Evolutionary conservation across 2,113 vertebrate genomes (phyloP).

Genomic region (Bettongia penicillata): DNA sequence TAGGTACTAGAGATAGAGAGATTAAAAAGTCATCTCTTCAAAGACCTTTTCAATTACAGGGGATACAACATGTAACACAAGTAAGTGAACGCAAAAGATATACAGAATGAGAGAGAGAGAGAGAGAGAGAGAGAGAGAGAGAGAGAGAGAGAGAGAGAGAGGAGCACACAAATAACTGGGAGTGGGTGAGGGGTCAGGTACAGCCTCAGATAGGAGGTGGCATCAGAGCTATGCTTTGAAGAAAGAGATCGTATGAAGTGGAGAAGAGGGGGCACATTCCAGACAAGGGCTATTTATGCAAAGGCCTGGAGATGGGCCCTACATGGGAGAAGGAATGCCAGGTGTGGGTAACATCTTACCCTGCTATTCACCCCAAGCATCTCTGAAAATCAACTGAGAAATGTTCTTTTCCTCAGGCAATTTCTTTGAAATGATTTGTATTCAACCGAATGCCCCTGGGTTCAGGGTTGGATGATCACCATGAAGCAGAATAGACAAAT

Average conservation of each 20-base stretch:
- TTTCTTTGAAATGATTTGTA: not conserved
- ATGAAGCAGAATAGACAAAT: not conserved
- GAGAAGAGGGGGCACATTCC: not conserved
- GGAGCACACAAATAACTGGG: not conserved
- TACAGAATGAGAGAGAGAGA: too few species aligned
- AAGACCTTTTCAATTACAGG: not conserved
- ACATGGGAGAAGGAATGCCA: not conserved
- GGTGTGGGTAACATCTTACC: not conserved
- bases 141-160: not conserved
- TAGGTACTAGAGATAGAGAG: not conserved
- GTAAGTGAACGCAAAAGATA: not conserved
- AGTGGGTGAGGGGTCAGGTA: not conserved
- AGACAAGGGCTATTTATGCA: not conserved
- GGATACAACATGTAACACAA: not conserved
- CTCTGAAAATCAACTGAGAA: not conserved
- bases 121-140: too few species aligned
- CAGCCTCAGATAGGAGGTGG: not conserved
- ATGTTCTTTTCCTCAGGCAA: not conserved
- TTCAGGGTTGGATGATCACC: not conserved
- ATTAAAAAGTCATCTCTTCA: not conserved
- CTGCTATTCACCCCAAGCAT: not conserved
- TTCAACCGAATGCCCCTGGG: conserved; percentile 1
- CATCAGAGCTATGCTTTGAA: not conserved
- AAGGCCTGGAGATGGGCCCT: not conserved
- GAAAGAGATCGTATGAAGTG: not conserved